These are phyloP conservation scores for Ormyrus nitidulus DNA, from an alignment of 2,888 invertebrate genomes.

Conservation along the genomic window DNA sequence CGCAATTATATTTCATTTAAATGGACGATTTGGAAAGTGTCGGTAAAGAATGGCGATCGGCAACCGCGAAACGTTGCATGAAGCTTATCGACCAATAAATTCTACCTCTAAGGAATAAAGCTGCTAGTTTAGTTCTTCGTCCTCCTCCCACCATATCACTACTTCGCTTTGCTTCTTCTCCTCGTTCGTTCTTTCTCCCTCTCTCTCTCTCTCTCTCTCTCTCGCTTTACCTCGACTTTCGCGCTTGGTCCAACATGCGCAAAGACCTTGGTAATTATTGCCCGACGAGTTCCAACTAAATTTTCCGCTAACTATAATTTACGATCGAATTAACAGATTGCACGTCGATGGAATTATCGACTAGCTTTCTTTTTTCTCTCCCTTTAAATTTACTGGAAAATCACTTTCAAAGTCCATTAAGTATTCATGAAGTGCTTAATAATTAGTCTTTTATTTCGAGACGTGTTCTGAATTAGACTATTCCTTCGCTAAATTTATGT, in stretches of 20 bases:
- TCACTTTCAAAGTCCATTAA: constrained; percentile 38
- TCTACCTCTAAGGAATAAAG: constrained; percentile 64
- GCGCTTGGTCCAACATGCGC: constrained; percentile 54
- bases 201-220: constrained; percentile 48
- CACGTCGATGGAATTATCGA: constrained; percentile 54
- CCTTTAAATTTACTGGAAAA: constrained; percentile 47
- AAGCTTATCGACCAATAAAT: constrained; percentile 71
- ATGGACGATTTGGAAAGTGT: constrained; percentile 58
- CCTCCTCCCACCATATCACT: constrained; percentile 44
- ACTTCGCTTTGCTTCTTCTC: constrained; percentile 29
- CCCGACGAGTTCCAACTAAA: constrained; percentile 68
- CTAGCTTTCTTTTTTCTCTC: constrained; percentile 36
- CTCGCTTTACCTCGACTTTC: constrained; percentile 38
- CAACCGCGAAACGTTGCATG: constrained; percentile 63
- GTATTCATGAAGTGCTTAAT: constrained; percentile 34
- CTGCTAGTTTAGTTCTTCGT: constrained; percentile 55
- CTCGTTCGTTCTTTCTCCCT: too few species aligned
- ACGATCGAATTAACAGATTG: constrained; percentile 72
- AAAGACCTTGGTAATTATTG: constrained; percentile 70
- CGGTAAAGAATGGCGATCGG: constrained; percentile 69
- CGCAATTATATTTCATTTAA: constrained; percentile 46
- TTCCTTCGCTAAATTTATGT: background rate
- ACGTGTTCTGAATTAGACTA: background rate
- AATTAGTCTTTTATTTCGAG: constrained; percentile 17
- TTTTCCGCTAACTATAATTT: constrained; percentile 71